Evolutionary conservation across 2,888 invertebrate species (phyloP), one percentile per base, ranked within the genome.

Genomic region (Linyphia triangularis): DNA sequence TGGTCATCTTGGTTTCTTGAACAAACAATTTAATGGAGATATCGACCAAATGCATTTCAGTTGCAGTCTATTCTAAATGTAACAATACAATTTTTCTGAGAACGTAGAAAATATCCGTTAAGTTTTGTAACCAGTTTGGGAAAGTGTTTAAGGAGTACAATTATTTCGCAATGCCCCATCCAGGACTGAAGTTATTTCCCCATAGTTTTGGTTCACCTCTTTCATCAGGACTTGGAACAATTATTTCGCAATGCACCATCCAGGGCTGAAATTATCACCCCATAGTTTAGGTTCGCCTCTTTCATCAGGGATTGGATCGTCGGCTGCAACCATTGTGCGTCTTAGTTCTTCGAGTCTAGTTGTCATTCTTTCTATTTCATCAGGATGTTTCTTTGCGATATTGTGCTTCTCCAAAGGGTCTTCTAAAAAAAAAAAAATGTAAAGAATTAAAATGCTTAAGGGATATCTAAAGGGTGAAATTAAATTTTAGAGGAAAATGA

Each of bases 341-440:
- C 85, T 89, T 88, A 91, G 90, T 22, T 90, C 89, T 9, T 90
- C 89, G 16, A 92, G 81, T 57, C 91, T 83, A 9, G 75, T 61
- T 30, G 89, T 75, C 86, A 92, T 73, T 28, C 89, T 78, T 69
- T 85, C 86, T 16, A 92, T 90, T n/a, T 91, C 72, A 2, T 90
- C 85, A 2, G 91, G 91, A 28, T 90, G 82, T 13, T 61, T 70
- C 5, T 65, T 63, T 0, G 91, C 90, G 0, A 92, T 51, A 85
- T 92, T 91, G 26, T 86, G 43, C 16, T 86, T 90, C 81, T 92
- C 92, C 5, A 82, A 69, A 2, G 92, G 92, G 82, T 92, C 92
- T 72, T 90, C 92, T 90, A 30, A n/a, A 79, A 19, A 7, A 24
- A 73, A 13, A 28, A 57, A 26, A 70, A n/a, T 13, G 24, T 65